A percentile compares a stretch with the other conserved stretches of the same genome.
Evolutionary conservation across 2,113 vertebrate species (phyloP).

Genomic region (Uria aalge): DNA sequence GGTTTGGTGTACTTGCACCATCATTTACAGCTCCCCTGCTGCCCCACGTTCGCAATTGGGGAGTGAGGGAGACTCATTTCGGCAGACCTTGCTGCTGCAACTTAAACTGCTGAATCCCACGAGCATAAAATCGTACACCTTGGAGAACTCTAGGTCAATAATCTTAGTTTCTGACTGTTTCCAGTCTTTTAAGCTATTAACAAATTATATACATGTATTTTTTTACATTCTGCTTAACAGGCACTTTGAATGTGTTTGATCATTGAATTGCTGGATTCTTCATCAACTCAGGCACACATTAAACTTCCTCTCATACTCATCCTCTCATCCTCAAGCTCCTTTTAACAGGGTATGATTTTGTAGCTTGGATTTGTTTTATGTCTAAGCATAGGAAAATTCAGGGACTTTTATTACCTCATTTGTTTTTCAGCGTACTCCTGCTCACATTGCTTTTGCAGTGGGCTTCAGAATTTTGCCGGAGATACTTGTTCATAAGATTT

Average conservation of each 20-base stretch:
- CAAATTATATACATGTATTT: background rate
- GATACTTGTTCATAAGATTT: background rate
- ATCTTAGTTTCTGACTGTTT: background rate
- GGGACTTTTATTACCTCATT: background rate
- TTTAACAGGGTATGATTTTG: background rate
- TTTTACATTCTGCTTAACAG: background rate
- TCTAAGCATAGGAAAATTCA: background rate
- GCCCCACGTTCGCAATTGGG: accelerated
- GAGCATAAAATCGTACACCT: background rate
- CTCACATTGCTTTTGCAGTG: background rate
- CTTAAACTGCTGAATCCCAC: background rate
- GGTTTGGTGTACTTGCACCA: background rate
- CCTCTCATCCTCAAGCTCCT: background rate
- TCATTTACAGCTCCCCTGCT: background rate
- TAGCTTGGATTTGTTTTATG: background rate
- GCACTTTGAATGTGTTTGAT: background rate
- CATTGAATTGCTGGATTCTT: background rate
- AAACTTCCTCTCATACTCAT: background rate
- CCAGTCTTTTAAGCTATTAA: background rate
- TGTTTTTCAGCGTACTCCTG: background rate
- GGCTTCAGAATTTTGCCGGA: background rate
- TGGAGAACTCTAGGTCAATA: background rate
- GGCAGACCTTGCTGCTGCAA: background rate
- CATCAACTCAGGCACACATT: background rate
- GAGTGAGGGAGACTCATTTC: background rate